phyloP scores from a whole-genome alignment of 1,140 invertebrate genomes.

The Heliconius hermathena region DNA sequence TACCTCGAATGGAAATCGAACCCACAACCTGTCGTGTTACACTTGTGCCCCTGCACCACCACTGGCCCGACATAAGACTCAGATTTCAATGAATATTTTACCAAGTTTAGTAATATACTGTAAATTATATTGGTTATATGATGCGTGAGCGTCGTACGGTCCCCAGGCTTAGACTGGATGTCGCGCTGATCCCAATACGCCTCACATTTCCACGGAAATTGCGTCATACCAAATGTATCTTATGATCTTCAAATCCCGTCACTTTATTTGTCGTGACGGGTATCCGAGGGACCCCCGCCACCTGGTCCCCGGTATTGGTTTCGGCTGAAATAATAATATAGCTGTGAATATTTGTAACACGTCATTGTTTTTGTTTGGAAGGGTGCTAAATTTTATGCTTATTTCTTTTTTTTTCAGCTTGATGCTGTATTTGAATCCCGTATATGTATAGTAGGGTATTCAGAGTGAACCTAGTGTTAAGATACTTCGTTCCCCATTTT shows the following conservation, averaged over 20 bases:
- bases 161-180: conserved; percentile 51
- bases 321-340: neutral
- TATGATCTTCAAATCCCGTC: conserved; percentile 44
- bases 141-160: conserved; percentile 49
- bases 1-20: too few relatives aligned
- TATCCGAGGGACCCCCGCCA: conserved; percentile 13
- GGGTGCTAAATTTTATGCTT: too few relatives aligned
- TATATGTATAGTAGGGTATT: too few relatives aligned
- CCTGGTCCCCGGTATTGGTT: conserved; percentile 23
- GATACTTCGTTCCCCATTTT: too few relatives aligned
- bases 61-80: too few relatives aligned
- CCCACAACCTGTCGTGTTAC: too few relatives aligned
- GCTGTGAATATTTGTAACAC: neutral
- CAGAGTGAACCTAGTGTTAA: too few relatives aligned
- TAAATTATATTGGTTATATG: conserved; percentile 18
- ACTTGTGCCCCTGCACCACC: too few relatives aligned
- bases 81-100: too few relatives aligned
- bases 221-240: conserved; percentile 45
- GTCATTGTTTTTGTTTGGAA: neutral
- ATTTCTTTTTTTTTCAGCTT: too few relatives aligned
- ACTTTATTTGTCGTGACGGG: conserved; percentile 41
- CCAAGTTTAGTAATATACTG: neutral
- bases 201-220: conserved; percentile 43
- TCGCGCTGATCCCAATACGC: conserved; percentile 38
- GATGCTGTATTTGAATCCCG: too few relatives aligned